Evolutionary conservation across 92 coral and sea anemone species (phyloP), one percentile per base, ranked within the genome.

Genomic region (Actinernus sp.): DNA sequence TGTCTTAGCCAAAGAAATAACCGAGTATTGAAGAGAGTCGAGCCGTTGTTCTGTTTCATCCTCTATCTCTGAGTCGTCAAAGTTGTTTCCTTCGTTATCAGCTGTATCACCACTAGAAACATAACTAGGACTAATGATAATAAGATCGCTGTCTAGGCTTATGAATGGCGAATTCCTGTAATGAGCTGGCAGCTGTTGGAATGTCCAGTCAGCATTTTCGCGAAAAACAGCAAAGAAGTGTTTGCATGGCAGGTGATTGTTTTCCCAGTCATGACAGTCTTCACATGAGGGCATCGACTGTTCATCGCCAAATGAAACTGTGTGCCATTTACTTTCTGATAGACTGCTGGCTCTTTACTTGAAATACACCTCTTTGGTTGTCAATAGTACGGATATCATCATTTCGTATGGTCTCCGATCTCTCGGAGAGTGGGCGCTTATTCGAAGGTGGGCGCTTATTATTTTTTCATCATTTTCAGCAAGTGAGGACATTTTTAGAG

Each of bases 241-340:
- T 64, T 81, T 81, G 54, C 88, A 73, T 7, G 75, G 88, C 9
- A 81, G 44, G 36, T 52, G 72, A 3, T 49, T 57, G 30, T 80
- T 61, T 27, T 40, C 30, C 81, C 81, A 71, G 36, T 72, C 81
- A 9, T 55, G 41, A 41, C 81, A 81, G n/a, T n/a, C n/a, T 13
- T 45, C 73, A 38, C 81, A 81, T 17, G 54, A 28, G 20, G 70
- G 66, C 73, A 73, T 72, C 65, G 29, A 46, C 19, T 14, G 10
- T 12, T 11, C 10, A 25, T 49, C 63, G 23, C 61, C 86, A 71
- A 79, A 79, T 28, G 2, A 3, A 24, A 61, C n/a, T 26, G 17
- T 24, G 68, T 41, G 44, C 8, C 8, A 22, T 22, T 18, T 32
- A 39, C 19, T 44, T 54, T 44, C 69, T 38, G 44, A 19, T 8